Evolutionary conservation across 2,113 vertebrate genomes (phyloP), one percentile per base, ranked within the genome.

Genomic region (Tachysurus fulvidraco): DNA sequence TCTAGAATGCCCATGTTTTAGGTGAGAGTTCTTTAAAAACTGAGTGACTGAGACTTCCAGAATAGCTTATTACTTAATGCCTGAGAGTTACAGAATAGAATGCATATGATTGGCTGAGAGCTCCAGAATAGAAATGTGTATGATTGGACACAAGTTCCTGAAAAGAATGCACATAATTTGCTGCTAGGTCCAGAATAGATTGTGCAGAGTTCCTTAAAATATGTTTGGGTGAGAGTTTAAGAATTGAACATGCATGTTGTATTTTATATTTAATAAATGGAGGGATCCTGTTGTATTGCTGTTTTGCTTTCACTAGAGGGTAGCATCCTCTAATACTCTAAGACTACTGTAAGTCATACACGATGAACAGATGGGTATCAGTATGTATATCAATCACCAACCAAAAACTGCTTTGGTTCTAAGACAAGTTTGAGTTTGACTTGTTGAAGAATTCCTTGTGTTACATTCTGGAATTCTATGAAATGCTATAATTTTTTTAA

Each of bases 271-370:
- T 28, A 54, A 30, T 17, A 54, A 77, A 78, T 78, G 13, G 41
- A 17, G 46, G 21, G 17, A 13, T 23, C n/a, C 8, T 76, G 17
- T 59, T 76, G 57, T 62, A 57, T 8, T 83, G 16, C 23, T 25
- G 4, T n/a, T 44, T 21, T 11, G 9, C 4, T 28, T 65, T 81
- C 86, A 83, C 71, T 78, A 83, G 86, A 83, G 59, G 81, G 71
- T 46, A 83, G 81, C 71, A 83, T 78, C 2, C 57, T 87, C 19
- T 67, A 36, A 74, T n/a, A 84, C 9, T 41, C 8, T 30, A 64
- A 46, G 55, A 44, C 19, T 25, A n/a, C n/a, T n/a, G n/a, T n/a
- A 30, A 57, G 78, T 44, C 55, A 10, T 36, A 6, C 11, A 25
- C 12, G 44, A n/a, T 25, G 17, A 57, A 19, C 28, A 59, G 28